Evolutionary conservation across 1,140 invertebrate genomes (phyloP).

Genomic region (Ostrea edulis): DNA sequence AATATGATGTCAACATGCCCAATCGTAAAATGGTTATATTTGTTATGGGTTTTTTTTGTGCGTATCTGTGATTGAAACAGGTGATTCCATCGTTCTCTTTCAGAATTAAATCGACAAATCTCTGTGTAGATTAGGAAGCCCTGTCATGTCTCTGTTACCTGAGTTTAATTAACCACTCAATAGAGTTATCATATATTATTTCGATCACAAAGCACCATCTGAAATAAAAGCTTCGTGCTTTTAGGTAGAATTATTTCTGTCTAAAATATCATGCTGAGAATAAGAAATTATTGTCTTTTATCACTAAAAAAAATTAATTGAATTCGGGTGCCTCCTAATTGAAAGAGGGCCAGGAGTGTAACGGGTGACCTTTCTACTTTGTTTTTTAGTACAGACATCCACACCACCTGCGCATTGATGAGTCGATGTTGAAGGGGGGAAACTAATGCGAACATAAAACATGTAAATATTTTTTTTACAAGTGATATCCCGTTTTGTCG

Average conservation of each 20-base stretch:
- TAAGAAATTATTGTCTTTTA: not conserved
- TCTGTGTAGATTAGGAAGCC: not conserved
- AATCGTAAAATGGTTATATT: not conserved
- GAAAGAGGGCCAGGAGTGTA: not conserved
- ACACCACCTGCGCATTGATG: not conserved
- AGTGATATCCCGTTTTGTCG: too few relatives aligned
- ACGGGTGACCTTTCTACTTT: not conserved
- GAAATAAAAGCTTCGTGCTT: not conserved
- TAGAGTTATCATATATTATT: not conserved
- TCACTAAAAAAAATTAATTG: not conserved
- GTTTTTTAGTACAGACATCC: not conserved
- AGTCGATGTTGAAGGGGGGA: too few relatives aligned
- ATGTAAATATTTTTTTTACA: too few relatives aligned
- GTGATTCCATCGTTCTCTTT: not conserved
- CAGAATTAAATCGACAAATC: not conserved
- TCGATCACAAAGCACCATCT: not conserved
- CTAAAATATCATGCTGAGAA: not conserved
- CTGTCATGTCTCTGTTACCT: not conserved
- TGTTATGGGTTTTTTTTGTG: not conserved
- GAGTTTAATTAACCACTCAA: not conserved
- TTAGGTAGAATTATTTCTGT: not conserved
- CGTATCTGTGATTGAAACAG: not conserved
- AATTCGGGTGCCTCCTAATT: not conserved
- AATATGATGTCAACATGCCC: not conserved
- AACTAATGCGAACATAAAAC: too few relatives aligned